Conservation (phyloP, 2,797 vertebrate species). For the Enteromius treurensis region DNA sequence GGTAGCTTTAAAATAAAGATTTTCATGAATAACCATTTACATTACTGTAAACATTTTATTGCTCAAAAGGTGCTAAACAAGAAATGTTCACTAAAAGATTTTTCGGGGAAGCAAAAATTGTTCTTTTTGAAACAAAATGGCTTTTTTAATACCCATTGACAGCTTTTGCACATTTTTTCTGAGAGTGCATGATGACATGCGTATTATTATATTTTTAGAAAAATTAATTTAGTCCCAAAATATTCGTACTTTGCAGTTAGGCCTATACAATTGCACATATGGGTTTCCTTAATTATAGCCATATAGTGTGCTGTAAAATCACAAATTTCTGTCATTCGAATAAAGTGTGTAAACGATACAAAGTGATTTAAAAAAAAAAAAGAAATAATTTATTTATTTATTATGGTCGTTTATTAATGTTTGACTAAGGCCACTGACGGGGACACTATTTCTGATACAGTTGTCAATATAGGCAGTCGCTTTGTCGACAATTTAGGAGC, state of each 20-base stretch:
- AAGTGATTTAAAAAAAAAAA: not conserved
- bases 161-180: not conserved
- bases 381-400: not conserved
- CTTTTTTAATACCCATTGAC: not conserved
- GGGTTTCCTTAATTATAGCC: not conserved
- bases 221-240: not conserved
- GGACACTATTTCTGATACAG: constrained; percentile 14
- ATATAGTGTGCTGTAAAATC: not conserved
- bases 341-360: not conserved
- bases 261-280: not conserved
- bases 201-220: not conserved
- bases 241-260: not conserved
- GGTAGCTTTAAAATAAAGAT: not conserved
- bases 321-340: not conserved
- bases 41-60: not conserved
- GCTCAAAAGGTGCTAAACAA: not conserved
- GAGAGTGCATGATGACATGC: not conserved
- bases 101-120: not conserved
- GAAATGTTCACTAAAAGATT: not conserved
- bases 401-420: constrained; percentile 10
- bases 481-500: constrained; percentile 49
- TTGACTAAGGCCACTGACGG: not conserved
- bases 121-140: not conserved
- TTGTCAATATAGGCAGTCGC: constrained; percentile 45
- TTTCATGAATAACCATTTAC: not conserved